Conservation (phyloP, 2,113 vertebrate genomes). For the Psilopsiagon aymara region DNA sequence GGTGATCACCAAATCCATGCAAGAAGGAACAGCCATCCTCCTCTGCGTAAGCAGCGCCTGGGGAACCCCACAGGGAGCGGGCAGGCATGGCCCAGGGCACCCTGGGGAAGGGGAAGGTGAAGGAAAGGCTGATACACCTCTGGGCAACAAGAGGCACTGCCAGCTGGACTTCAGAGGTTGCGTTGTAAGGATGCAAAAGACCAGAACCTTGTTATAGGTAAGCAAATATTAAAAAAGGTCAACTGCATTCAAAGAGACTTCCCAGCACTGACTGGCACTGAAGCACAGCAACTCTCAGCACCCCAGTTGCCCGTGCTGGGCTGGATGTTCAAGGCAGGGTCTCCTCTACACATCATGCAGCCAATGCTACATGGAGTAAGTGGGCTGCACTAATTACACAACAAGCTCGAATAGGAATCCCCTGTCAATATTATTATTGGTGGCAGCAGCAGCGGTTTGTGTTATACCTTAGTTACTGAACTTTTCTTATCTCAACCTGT, state of each 20-base stretch:
- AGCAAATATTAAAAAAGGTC: neutral
- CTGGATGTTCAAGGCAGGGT: too few species aligned
- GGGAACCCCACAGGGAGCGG: fast-evolving
- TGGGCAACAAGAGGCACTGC: neutral
- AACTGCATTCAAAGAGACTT: neutral
- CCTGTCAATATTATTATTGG: too few species aligned
- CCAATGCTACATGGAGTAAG: too few species aligned
- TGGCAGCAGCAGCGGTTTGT: too few species aligned
- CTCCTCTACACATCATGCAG: too few species aligned
- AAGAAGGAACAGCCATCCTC: neutral
- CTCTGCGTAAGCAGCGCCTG: fast-evolving
- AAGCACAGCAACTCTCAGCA: too few species aligned
- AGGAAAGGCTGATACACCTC: neutral
- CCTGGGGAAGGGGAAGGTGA: neutral
- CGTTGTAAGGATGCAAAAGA: neutral
- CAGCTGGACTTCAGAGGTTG: neutral
- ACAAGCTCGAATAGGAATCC: too few species aligned
- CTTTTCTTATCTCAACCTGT: too few species aligned
- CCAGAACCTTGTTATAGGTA: neutral
- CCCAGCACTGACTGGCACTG: neutral
- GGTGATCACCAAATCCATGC: neutral
- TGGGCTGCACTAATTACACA: too few species aligned
- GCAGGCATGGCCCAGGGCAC: fast-evolving
- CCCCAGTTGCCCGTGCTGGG: too few species aligned
- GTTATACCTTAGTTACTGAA: too few species aligned